A percentile compares a stretch with the other conserved stretches of the same genome.
Conservation (phyloP, 2,797 vertebrate genomes). For the Syngnathus acus region DNA sequence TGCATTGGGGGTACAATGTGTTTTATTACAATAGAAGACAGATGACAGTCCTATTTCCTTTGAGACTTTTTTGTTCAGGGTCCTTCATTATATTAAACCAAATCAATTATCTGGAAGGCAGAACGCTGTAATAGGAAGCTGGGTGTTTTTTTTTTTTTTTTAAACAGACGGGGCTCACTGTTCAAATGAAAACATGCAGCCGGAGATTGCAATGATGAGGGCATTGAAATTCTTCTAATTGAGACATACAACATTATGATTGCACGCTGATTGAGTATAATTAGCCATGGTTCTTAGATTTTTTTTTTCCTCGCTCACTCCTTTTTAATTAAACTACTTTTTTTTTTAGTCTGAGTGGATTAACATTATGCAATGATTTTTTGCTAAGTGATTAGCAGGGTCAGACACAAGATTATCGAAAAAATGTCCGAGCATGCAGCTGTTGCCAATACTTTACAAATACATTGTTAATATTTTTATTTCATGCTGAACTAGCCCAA, state of each 20-base stretch:
- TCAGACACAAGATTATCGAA: slow-evolving; percentile 31
- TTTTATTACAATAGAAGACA: slow-evolving; percentile 41
- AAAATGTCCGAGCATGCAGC: slow-evolving; percentile 34
- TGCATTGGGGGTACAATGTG: slow-evolving; percentile 27
- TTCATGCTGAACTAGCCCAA: not conserved
- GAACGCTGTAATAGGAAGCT: slow-evolving; percentile 37
- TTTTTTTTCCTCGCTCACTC: slow-evolving; percentile 51
- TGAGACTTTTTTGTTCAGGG: slow-evolving; percentile 41
- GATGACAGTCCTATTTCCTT: slow-evolving; percentile 54
- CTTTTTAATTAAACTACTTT: slow-evolving; percentile 54
- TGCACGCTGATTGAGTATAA: slow-evolving; percentile 61
- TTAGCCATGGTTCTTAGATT: slow-evolving; percentile 43
- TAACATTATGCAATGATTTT: slow-evolving; percentile 37
- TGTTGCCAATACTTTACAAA: slow-evolving; percentile 15
- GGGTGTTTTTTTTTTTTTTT: slow-evolving; percentile 50
- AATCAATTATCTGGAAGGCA: slow-evolving; percentile 56
- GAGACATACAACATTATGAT: slow-evolving; percentile 59
- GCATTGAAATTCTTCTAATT: slow-evolving; percentile 56
- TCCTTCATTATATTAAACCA: slow-evolving; percentile 47
- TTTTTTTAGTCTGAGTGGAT: slow-evolving; percentile 36
- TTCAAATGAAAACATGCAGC: slow-evolving; percentile 28
- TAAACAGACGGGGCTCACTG: slow-evolving; percentile 27
- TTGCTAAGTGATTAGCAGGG: slow-evolving; percentile 51
- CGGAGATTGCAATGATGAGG: slow-evolving; percentile 40
- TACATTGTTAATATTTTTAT: not conserved